A percentile compares a stretch with the other conserved stretches of the same genome.
phyloP scores from a whole-genome alignment of 2,113 vertebrate genomes.

The Ameiurus melas region DNA sequence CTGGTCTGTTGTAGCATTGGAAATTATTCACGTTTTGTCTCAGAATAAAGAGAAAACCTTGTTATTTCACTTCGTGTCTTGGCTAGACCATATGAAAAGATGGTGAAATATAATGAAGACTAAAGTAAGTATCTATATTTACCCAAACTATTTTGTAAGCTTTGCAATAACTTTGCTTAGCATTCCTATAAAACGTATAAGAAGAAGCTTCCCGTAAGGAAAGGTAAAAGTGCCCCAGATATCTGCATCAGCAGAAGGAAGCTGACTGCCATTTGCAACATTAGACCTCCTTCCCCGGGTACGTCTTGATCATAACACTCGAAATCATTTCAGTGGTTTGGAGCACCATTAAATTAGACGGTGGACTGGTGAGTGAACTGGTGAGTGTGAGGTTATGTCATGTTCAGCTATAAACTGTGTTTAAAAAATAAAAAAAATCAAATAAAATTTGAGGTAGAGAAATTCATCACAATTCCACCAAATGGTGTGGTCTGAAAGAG shows the following conservation, averaged over 20 bases:
- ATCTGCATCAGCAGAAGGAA: not conserved
- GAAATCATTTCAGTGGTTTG: slow-evolving; percentile 45
- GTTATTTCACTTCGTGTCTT: not conserved
- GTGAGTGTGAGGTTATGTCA: slow-evolving; percentile 42
- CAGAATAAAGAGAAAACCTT: not conserved
- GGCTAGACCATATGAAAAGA: not conserved
- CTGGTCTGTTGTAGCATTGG: not conserved
- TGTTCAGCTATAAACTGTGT: slow-evolving; percentile 47
- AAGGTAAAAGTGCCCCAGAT: not conserved
- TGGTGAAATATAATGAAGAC: not conserved
- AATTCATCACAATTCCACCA: slow-evolving; percentile 54
- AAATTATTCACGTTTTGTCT: slow-evolving; percentile 13
- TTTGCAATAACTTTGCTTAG: not conserved
- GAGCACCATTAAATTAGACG: slow-evolving; percentile 62
- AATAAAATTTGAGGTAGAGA: slow-evolving; percentile 48
- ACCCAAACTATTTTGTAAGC: not conserved
- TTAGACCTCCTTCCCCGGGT: not conserved
- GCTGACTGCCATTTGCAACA: not conserved
- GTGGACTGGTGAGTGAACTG: not conserved
- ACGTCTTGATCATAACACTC: not conserved
- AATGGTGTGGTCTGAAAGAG: slow-evolving; percentile 62
- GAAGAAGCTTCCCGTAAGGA: not conserved
- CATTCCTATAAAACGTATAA: not conserved
- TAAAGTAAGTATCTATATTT: not conserved
- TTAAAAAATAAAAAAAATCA: slow-evolving; percentile 40